Conservation (phyloP, 2,888 invertebrate species). For the Drosophila affinis region DNA sequence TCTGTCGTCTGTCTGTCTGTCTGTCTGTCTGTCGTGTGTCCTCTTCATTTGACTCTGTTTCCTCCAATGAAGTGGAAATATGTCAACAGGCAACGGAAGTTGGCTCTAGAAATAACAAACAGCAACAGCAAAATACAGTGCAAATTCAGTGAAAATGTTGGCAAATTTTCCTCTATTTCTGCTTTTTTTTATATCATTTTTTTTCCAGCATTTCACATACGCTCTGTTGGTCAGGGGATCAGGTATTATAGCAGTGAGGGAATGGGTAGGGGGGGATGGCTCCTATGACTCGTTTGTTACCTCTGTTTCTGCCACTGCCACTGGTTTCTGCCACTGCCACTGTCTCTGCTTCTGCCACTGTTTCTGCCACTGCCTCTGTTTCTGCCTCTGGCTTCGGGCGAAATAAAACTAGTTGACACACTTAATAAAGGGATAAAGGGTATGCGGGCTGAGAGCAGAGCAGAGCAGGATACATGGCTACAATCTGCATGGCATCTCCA, state of each 20-base stretch:
- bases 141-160: conserved; percentile 34
- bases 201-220: conserved; percentile 58
- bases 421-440: conserved; percentile 35
- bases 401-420: conserved; percentile 77
- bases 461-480: neutral
- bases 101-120: conserved; percentile 54
- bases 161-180: conserved; percentile 20
- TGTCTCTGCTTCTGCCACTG: neutral
- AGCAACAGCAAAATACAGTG: conserved; percentile 1
- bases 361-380: conserved; percentile 18
- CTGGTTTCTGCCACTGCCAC: neutral
- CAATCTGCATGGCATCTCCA: conserved; percentile 18
- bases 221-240: conserved; percentile 56
- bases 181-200: conserved; percentile 3
- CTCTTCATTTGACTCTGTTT: conserved; percentile 50
- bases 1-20: conserved; percentile 59
- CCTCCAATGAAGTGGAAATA: conserved; percentile 78
- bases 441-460: conserved; percentile 2
- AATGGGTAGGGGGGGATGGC: conserved; percentile 24
- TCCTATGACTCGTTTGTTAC: conserved; percentile 21
- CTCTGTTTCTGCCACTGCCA: conserved; percentile 42
- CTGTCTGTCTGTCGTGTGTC: neutral
- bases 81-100: conserved; percentile 78
- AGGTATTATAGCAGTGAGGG: conserved; percentile 70
- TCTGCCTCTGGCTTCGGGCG: conserved; percentile 56